phyloP scores from a whole-genome alignment of 2,888 invertebrate genomes.

The Lysandra coridon region DNA sequence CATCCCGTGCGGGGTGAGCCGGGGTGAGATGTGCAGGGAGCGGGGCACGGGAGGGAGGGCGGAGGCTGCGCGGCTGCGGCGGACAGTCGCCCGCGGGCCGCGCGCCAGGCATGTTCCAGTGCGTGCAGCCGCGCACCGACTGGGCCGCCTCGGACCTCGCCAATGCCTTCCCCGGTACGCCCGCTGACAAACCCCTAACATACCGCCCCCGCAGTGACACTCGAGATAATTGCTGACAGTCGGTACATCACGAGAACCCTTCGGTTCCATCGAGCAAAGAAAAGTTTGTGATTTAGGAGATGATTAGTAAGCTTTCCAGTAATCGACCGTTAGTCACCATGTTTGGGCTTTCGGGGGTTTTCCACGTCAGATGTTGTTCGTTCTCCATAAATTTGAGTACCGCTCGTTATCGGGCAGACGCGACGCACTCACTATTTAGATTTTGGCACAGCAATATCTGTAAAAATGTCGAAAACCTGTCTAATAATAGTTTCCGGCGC shows the following conservation, averaged over 20 bases:
- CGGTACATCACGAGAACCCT: neutral
- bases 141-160: slow-evolving; percentile 87
- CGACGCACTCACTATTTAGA: neutral
- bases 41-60: slow-evolving; percentile 46
- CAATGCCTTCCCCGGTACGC: slow-evolving; percentile 86
- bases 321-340: neutral
- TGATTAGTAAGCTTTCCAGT: neutral
- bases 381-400: neutral
- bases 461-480: slow-evolving; percentile 10
- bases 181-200: neutral
- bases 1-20: slow-evolving; percentile 20
- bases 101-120: slow-evolving; percentile 85
- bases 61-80: slow-evolving; percentile 46
- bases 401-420: neutral
- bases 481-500: slow-evolving; percentile 19
- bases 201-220: neutral
- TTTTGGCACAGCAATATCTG: slow-evolving; percentile 14
- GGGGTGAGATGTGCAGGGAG: slow-evolving; percentile 39
- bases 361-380: neutral
- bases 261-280: neutral
- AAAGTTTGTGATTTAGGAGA: neutral
- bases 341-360: neutral
- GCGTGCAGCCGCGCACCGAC: slow-evolving; percentile 89
- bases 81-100: slow-evolving; percentile 47
- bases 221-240: neutral